These are phyloP conservation scores for Lophotis ruficrista DNA, from an alignment of 2,113 vertebrate genomes.

Conservation along the genomic window DNA sequence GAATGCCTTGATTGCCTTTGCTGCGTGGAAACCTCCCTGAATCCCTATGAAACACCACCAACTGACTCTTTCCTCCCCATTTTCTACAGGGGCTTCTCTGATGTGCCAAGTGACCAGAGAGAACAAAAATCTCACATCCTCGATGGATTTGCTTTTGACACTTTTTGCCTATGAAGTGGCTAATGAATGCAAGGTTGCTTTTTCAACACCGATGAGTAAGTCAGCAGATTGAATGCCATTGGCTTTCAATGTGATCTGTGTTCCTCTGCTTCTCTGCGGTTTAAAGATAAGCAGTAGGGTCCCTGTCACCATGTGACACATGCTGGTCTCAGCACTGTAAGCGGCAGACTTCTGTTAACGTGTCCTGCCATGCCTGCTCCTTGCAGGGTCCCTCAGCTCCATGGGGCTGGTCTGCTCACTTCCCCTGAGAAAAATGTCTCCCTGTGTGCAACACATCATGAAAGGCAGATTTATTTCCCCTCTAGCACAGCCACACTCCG, in stretches of 20 bases:
- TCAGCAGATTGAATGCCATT: background rate
- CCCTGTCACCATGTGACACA: background rate
- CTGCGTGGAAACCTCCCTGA: background rate
- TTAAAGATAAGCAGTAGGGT: background rate
- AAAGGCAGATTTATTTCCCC: background rate
- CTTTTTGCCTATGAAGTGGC: background rate
- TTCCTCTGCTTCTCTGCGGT: background rate
- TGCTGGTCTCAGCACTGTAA: background rate
- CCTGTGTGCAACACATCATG: too few relatives aligned
- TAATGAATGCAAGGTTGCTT: background rate
- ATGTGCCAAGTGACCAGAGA: background rate
- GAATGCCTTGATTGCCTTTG: background rate
- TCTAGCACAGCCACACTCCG: background rate
- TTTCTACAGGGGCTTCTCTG: background rate
- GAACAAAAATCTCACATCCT: background rate
- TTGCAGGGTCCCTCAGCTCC: background rate
- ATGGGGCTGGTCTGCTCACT: background rate
- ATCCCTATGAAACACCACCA: background rate
- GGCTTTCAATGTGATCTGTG: background rate
- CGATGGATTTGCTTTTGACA: background rate
- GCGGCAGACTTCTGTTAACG: accelerated
- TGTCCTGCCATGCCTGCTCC: background rate
- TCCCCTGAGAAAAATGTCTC: background rate
- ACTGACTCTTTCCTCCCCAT: background rate
- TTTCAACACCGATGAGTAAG: background rate